These are phyloP conservation scores for Lacerta viridis DNA, from an alignment of 2,797 vertebrate genomes.

Conservation along the genomic window DNA sequence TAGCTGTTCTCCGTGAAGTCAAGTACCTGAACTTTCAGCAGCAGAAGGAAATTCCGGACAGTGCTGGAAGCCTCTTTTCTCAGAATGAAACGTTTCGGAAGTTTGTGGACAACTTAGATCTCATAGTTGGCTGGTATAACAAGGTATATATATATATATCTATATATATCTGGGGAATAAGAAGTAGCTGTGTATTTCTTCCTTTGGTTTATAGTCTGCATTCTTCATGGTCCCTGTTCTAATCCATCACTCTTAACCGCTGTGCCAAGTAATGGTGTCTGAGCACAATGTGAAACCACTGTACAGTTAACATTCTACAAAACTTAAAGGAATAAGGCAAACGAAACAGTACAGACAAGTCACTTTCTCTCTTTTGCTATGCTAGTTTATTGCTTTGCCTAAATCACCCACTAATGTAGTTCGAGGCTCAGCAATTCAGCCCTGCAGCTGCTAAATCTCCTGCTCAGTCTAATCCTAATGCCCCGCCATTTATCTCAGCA, in stretches of 20 bases:
- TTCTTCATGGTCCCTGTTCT: not conserved
- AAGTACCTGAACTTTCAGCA: constrained; percentile 83
- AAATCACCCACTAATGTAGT: not conserved
- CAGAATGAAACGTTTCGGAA: constrained; percentile 78
- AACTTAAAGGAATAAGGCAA: not conserved
- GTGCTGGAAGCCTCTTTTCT: constrained; percentile 73
- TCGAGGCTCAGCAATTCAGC: not conserved
- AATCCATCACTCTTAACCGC: not conserved
- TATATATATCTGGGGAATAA: too few relatives aligned
- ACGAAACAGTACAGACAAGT: not conserved
- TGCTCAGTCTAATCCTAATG: not conserved
- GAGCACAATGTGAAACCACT: not conserved
- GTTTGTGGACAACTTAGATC: constrained; percentile 81
- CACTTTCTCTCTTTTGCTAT: not conserved
- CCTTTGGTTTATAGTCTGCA: not conserved
- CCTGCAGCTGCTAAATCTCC: not conserved
- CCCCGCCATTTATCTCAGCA: not conserved
- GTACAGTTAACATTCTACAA: not conserved
- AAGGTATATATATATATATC: constrained; percentile 69
- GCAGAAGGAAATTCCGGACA: constrained; percentile 73
- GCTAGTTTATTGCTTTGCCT: not conserved
- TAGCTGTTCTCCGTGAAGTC: constrained; percentile 81
- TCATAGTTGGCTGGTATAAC: constrained; percentile 85
- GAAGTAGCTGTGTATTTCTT: not conserved
- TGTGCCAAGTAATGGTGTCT: not conserved